These are phyloP conservation scores for Calephelis perditalis DNA, from an alignment of 2,888 invertebrate species.

Conservation along the genomic window DNA sequence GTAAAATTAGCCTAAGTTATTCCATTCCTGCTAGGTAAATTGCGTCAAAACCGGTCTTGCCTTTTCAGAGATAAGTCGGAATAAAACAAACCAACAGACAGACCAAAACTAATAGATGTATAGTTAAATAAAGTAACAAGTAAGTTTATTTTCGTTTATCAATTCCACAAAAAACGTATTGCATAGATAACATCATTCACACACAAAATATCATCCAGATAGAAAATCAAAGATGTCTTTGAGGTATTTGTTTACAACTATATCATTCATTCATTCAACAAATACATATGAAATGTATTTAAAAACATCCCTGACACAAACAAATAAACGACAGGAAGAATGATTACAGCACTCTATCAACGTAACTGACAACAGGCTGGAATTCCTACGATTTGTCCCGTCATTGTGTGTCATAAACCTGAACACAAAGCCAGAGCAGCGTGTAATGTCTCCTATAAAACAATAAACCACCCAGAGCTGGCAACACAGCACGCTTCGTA, in stretches of 20 bases:
- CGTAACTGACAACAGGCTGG: constrained; percentile 50
- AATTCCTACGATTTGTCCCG: constrained; percentile 56
- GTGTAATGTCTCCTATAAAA: constrained; percentile 60
- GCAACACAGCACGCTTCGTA: constrained; percentile 30
- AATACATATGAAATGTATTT: constrained; percentile 11
- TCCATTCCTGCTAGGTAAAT: too few relatives aligned
- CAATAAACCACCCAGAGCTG: constrained; percentile 67
- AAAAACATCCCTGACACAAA: constrained; percentile 15
- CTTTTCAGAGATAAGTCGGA: too few relatives aligned
- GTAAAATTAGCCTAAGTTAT: too few relatives aligned
- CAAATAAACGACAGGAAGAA: constrained; percentile 59
- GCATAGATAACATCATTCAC: background rate
- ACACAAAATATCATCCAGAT: background rate
- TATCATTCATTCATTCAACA: constrained; percentile 1
- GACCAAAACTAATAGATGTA: too few relatives aligned
- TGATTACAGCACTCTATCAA: constrained; percentile 58
- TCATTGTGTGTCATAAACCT: constrained; percentile 48
- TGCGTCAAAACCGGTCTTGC: too few relatives aligned
- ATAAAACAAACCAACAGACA: too few relatives aligned
- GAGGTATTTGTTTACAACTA: constrained; percentile 8
- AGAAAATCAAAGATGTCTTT: background rate
- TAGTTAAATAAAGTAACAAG: too few relatives aligned
- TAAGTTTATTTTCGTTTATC: too few relatives aligned
- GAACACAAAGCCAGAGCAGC: constrained; percentile 45
- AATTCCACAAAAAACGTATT: too few relatives aligned